These are phyloP conservation scores for Fulmarus glacialis DNA, from an alignment of 2,113 vertebrate genomes.

Conservation along the genomic window DNA sequence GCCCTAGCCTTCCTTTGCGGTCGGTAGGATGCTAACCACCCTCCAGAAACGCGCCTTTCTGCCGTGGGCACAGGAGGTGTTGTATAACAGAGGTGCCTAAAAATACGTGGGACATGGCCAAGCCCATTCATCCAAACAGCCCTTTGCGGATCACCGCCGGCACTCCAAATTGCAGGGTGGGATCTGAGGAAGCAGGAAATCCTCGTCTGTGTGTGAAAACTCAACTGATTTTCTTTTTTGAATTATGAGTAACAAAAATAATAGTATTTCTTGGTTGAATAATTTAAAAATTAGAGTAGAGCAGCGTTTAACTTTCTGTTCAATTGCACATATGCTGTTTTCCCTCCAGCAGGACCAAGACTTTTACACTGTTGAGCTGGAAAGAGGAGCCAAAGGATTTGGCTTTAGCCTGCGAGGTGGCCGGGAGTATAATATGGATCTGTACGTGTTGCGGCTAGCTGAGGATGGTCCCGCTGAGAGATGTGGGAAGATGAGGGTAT, in stretches of 20 bases:
- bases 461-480: slow-evolving; percentile 95
- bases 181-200: neutral
- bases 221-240: neutral
- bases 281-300: neutral
- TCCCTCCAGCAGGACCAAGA: slow-evolving; percentile 85
- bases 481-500: slow-evolving; percentile 97
- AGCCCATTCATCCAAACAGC: neutral
- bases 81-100: neutral
- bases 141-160: neutral
- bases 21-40: neutral
- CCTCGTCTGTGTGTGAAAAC: neutral
- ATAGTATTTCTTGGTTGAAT: neutral
- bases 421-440: slow-evolving; percentile 98
- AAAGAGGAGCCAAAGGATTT: slow-evolving; percentile 97
- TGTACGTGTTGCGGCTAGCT: slow-evolving; percentile 94
- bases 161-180: neutral
- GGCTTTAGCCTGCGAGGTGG: slow-evolving; percentile 97
- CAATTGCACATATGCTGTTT: neutral
- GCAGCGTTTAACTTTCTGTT: neutral
- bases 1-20: neutral
- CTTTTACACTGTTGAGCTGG: slow-evolving; percentile 95
- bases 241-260: neutral
- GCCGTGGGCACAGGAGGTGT: neutral
- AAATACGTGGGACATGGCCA: neutral
- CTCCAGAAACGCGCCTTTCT: neutral